These are phyloP conservation scores for Crambe crambe DNA, from an alignment of 37 sponge, comb jelly and placozoan species.

Conservation along the genomic window DNA sequence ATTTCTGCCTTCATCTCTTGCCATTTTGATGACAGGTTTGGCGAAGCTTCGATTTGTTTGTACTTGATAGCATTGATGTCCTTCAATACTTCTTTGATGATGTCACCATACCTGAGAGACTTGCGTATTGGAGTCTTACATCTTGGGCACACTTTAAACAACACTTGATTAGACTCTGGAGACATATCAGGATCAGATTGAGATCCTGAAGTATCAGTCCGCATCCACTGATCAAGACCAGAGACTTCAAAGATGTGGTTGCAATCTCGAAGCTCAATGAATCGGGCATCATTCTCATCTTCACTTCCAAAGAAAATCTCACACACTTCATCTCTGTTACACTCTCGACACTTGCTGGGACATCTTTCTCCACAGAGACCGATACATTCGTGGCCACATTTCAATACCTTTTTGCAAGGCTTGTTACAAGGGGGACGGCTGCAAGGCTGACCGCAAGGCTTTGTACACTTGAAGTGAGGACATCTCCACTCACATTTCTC, in stretches of 20 bases:
- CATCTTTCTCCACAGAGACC: conserved; percentile 92
- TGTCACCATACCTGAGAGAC: conserved; percentile 83
- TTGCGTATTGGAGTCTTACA: conserved; percentile 74
- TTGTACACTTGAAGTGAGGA: conserved; percentile 67
- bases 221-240: conserved; percentile 87
- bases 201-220: conserved; percentile 5
- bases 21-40: background rate
- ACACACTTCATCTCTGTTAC: conserved; percentile 57
- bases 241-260: conserved; percentile 79
- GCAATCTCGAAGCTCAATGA: conserved; percentile 83
- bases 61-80: conserved; percentile 74
- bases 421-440: conserved; percentile 72
- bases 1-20: background rate
- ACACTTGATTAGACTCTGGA: conserved; percentile 31
- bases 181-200: background rate
- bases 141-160: conserved; percentile 78
- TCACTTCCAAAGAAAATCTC: conserved; percentile 90
- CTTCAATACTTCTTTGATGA: conserved; percentile 54
- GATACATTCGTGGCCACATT: conserved; percentile 85
- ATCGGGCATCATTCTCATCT: conserved; percentile 81
- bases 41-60: background rate
- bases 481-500: conserved; percentile 88
- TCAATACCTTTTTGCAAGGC: conserved; percentile 31
- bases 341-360: conserved; percentile 66
- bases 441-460: conserved; percentile 76